Base-by-base conservation (phyloP, 2,113 vertebrate genomes). In the Nestor notabilis region DNA sequence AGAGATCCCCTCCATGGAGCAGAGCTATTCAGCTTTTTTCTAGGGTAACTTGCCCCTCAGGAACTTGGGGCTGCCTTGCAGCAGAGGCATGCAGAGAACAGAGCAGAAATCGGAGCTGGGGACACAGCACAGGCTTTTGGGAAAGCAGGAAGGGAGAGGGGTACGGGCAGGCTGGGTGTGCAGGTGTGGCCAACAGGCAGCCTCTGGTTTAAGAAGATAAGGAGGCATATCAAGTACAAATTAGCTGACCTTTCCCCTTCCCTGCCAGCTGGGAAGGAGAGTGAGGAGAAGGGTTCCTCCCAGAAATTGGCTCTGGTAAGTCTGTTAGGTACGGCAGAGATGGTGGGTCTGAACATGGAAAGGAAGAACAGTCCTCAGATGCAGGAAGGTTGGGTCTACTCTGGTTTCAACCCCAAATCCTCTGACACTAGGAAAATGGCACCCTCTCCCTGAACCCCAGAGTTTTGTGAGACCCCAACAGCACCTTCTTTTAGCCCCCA, bases 51-150 rank as follows among this genome's bases (percentile, higher is more conserved):
- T 53, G 23, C 8, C 25, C 33, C 47, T 63, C 41, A 46, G 61
- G 46, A 31, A 23, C 14, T 53, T 5, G 13, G 46, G 27, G 10
- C 66, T 91, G 43, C 66, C 53, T 46, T 37, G 43, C 37, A 56
- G 53, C 61, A 56, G 39, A 75, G 53, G 31, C 20, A 50, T 2
- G 1, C 0, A 2, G 49, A 69, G n/a, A 76, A 20, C 14, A 33
- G 33, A 56, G 33, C 37, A 31, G 35, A n/a, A 55, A 33, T n/a
- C 52, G 43, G 7, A 76, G 29, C 56, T 29, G 70, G 25, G 41
- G 23, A 9, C 0, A 1, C 29, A 39, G 63, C 33, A 28, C 25
- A 47, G 44, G 18, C 14, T 63, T 14, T 0, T 1, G 47, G 47
- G 28, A 16, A 28, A 31, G 41, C 39, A 16, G 53, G 46, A 23